phyloP scores from a whole-genome alignment of 2,888 invertebrate species.

The Geotrupes spiniger region DNA sequence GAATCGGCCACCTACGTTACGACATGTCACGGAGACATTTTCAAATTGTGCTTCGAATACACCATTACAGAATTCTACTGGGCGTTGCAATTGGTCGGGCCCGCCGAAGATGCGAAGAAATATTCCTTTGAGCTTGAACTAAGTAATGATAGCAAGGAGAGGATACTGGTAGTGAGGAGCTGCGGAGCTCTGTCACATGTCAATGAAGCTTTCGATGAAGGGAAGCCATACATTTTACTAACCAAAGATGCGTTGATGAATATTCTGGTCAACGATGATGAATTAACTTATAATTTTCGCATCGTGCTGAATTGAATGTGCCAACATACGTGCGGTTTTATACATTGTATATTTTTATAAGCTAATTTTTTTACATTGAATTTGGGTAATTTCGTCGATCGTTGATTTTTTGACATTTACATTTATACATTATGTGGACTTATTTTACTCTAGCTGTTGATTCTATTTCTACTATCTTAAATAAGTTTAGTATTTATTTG shows the following conservation, averaged over 20 bases:
- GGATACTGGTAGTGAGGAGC: conserved; percentile 29
- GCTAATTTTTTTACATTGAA: no score
- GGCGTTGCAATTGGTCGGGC: conserved; percentile 39
- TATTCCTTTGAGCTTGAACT: conserved; percentile 42
- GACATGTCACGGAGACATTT: conserved; percentile 30
- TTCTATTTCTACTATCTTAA: no score
- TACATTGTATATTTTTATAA: no score
- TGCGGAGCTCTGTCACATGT: conserved; percentile 25
- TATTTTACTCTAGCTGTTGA: no score
- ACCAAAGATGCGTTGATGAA: neutral
- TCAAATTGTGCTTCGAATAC: conserved; percentile 36
- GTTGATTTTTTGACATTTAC: no score
- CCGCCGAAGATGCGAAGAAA: conserved; percentile 30
- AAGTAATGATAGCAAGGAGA: conserved; percentile 26
- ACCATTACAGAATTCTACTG: conserved; percentile 30
- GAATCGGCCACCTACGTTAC: conserved; percentile 35
- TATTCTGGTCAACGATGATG: neutral
- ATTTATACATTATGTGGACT: no score
- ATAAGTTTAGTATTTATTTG: no score
- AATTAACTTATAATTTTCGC: conserved; percentile 8
- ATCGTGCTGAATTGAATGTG: conserved; percentile 5
- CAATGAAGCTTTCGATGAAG: conserved; percentile 20
- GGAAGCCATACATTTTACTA: conserved; percentile 6
- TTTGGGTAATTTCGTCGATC: no score
- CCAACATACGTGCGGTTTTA: no score